These are phyloP conservation scores for Saxidomus purpurata DNA, from an alignment of 1,140 invertebrate species.

Conservation along the genomic window DNA sequence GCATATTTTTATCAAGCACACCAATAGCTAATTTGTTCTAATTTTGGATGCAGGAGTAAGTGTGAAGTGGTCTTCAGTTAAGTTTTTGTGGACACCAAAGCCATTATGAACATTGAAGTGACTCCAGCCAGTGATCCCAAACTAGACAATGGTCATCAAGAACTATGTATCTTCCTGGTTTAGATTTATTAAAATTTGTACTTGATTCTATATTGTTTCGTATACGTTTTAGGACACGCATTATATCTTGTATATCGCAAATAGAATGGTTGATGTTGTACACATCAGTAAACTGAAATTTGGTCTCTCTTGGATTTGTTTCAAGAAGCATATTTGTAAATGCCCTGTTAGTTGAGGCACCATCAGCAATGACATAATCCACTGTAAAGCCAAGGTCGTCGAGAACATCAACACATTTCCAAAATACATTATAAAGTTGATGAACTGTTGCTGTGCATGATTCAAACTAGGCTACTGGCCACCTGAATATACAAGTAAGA, in stretches of 20 bases:
- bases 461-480: constrained; percentile 67
- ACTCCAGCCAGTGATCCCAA: constrained; percentile 62
- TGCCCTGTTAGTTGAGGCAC: constrained; percentile 63
- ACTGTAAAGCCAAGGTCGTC: constrained; percentile 56
- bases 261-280: constrained; percentile 37
- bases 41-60: too few relatives aligned
- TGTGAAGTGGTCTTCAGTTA: too few relatives aligned
- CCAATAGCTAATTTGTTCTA: too few relatives aligned
- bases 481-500: constrained; percentile 21
- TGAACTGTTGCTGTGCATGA: constrained; percentile 59
- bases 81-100: not conserved
- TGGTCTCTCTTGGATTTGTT: not conserved
- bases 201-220: constrained; percentile 63
- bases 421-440: constrained; percentile 65
- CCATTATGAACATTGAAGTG: constrained; percentile 50
- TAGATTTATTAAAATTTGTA: constrained; percentile 19
- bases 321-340: constrained; percentile 62
- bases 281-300: constrained; percentile 52
- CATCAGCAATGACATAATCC: constrained; percentile 67
- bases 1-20: too few relatives aligned
- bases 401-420: constrained; percentile 63
- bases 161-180: constrained; percentile 46
- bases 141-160: constrained; percentile 37
- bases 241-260: constrained; percentile 62
- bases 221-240: constrained; percentile 58